These are phyloP conservation scores for Zenarchopterus dispar DNA, from an alignment of 2,797 vertebrate species.

Conservation along the genomic window DNA sequence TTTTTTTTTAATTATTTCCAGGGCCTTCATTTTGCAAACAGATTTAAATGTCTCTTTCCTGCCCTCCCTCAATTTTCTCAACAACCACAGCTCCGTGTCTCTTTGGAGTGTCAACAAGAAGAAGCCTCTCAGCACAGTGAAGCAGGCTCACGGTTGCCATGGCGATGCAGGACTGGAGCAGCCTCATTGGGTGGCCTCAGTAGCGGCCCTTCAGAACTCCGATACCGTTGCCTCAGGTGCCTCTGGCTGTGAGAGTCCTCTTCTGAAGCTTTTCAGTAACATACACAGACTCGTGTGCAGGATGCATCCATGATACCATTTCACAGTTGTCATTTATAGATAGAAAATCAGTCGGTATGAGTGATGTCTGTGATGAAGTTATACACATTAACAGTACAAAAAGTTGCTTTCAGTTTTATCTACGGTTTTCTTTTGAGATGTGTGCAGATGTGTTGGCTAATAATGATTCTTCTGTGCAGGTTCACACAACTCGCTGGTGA, in stretches of 20 bases:
- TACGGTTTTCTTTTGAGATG: neutral
- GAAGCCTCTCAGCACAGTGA: conserved; percentile 88
- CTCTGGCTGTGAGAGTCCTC: conserved; percentile 72
- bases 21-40: neutral
- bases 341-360: neutral
- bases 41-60: conserved; percentile 12
- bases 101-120: conserved; percentile 95
- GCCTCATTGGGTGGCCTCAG: conserved; percentile 90
- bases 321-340: neutral
- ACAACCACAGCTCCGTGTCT: conserved; percentile 84
- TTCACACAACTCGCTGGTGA: conserved; percentile 87
- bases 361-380: neutral
- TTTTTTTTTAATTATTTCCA: neutral
- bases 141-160: conserved; percentile 86
- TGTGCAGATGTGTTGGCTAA: neutral
- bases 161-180: conserved; percentile 84
- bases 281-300: neutral
- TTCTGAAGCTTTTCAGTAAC: conserved; percentile 30
- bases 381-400: too few relatives aligned
- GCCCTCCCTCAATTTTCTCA: conserved; percentile 70
- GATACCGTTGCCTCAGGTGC: conserved; percentile 94
- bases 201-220: conserved; percentile 90
- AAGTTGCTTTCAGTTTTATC: too few relatives aligned
- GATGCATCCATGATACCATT: neutral
- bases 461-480: conserved; percentile 73